Evolutionary conservation across 2,113 vertebrate species (phyloP).

Genomic region (Ceyx cyanopectus): DNA sequence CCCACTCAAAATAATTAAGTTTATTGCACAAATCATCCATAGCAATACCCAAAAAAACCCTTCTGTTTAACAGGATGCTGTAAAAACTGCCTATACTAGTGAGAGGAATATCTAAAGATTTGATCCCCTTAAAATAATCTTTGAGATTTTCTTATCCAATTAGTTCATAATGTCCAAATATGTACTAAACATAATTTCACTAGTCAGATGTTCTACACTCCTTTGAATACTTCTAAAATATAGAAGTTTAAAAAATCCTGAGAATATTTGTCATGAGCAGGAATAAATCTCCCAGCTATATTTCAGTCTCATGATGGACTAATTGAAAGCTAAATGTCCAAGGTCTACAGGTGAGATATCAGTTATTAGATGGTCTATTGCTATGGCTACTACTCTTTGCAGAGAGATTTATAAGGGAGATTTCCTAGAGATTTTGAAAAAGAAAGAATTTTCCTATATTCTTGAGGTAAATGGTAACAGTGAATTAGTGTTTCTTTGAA

Average conservation of each 20-base stretch:
- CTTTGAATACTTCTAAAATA: not conserved
- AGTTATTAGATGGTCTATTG: not conserved
- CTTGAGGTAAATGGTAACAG: not conserved
- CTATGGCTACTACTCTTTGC: not conserved
- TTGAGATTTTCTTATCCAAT: not conserved
- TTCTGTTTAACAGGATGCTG: not conserved
- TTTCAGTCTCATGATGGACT: not conserved
- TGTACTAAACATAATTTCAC: not conserved
- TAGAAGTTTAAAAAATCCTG: not conserved
- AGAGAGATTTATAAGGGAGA: not conserved
- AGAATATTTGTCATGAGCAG: not conserved
- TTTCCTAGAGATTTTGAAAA: not conserved
- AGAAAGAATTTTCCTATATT: not conserved
- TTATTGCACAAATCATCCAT: not conserved
- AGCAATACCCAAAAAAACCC: rapidly evolving
- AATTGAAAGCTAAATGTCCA: not conserved
- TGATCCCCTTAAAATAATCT: not conserved
- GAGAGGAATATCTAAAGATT: not conserved
- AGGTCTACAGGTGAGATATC: not conserved
- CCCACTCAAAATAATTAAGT: not conserved
- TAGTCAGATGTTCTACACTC: not conserved
- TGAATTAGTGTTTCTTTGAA: not conserved
- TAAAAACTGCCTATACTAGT: rapidly evolving
- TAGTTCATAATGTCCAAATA: not conserved
- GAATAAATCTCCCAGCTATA: not conserved